Evolutionary conservation across 2,797 vertebrate species (phyloP), one percentile per base, ranked within the genome.

Genomic region (Muscicapa striata): DNA sequence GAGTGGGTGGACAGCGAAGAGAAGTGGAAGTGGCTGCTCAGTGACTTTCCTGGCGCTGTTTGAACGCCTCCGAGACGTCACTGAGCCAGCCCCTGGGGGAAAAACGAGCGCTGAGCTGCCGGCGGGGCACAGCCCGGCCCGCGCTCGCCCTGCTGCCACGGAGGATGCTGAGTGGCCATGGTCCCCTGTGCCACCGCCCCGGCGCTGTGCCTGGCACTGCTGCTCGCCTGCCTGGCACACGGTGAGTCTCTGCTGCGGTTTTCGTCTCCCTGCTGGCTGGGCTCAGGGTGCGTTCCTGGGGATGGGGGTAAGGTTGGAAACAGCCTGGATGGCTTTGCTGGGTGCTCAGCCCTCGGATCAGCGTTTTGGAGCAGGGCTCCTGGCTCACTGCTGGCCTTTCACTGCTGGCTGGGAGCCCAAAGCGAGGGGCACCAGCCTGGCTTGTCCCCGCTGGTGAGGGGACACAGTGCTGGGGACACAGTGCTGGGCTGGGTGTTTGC

Each of bases 51-150:
- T 87, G 75, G 57, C 13, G 3, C 90, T 55, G 77, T 13, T 23
- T 24, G 11, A 63, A 89, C 92, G 66, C 93, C 92, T 96, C 92
- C 40, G 3, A 95, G 49, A 97, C 95, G 95, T 97, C 96, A 97
- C 84, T 34, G 62, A 55, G 79, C 94, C 96, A 46, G n/a, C 94
- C 96, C 32, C 80, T 36, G 3, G 91, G 91, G 95, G 94, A 92
- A 97, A 97, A 96, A 76, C 79, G 61, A 66, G 89, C 1, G 4
- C 4, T 21, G 13, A 0, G 21, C 38, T 8, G 12, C 51, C 0
- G 24, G 3, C 23, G 6, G 38, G 16, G 29, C 91, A 86, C 38
- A 91, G 87, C 41, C 7, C 62, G 0, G 75, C 82, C 23, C 10
- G 58, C 5, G 34, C 90, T 73, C 64, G 0, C 46, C 64, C 84